Base-by-base conservation (phyloP, 2,888 invertebrate genomes). In the Caenorhabditis imperialis region DNA sequence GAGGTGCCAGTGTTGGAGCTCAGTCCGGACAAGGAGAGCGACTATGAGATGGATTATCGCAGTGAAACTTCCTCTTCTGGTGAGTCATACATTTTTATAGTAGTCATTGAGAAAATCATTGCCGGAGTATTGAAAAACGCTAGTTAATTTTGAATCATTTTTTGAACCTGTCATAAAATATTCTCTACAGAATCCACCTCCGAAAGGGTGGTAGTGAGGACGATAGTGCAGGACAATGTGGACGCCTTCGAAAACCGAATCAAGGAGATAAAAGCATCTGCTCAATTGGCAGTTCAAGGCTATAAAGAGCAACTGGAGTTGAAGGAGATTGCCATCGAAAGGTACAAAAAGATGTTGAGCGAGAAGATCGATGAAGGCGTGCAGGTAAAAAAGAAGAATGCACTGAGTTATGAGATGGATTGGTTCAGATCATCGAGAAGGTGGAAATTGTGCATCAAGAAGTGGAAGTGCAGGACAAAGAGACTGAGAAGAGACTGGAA, bases 271-370 rank as follows among this genome's bases (percentile, higher is more conserved):
- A 82, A 75, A 50, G 72, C 81, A 40, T 72, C 83, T 12, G 84
- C 86, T 14, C 73, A 79, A 42, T 30, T 79, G 35, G 78, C 78
- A 37, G 76, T 85, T n/a, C 77, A 83, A 45, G 83, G 74, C 25
- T 86, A 84, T 51, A 80, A 83, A 76, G 84, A 84, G 27, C 86
- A 86, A 75, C 51, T 86, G 33, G 65, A 69, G 18, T 75, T 81
- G 27, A 85, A 84, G 40, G 85, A 86, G 14, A 44, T 57, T 1
- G 81, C 84, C 8, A 75, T 86, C 14, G 79, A 79, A 20, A 75
- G 77, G 48, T 86, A 86, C 65, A 72, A 75, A 22, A 47, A 70
- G 27, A 40, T 86, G 22, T 40, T 86, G 16, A 62, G 61, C 18
- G 72, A 57, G 38, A 76, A 73, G 33, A 78, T 73, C 25, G 60